A percentile compares a stretch with the other conserved stretches of the same genome.
phyloP scores from a whole-genome alignment of 2,888 invertebrate species.

The Rotaria macrura region DNA sequence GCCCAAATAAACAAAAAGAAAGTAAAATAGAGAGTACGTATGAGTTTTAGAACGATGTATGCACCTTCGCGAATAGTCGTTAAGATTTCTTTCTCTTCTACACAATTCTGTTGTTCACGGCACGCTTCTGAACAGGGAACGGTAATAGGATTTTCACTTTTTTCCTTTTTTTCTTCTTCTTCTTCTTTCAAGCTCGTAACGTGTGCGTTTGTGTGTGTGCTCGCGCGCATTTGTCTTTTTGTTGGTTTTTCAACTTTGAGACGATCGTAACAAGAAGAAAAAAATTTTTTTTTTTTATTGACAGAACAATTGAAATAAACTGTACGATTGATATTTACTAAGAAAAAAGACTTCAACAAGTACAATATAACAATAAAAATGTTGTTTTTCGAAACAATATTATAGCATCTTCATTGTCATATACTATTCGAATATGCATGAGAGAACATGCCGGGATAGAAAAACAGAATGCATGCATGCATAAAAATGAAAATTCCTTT shows the following conservation, averaged over 20 bases:
- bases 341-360: background rate
- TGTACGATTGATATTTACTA: background rate
- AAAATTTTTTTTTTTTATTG: background rate
- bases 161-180: background rate
- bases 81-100: background rate
- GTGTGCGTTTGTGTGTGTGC: background rate
- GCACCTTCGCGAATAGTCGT: background rate
- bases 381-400: background rate
- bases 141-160: slow-evolving; percentile 1
- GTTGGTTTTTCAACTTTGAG: background rate
- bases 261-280: background rate
- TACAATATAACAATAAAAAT: background rate
- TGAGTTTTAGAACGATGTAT: background rate
- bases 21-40: too few species aligned
- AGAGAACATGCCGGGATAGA: background rate
- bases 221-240: background rate
- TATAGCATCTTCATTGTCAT: background rate
- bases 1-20: too few species aligned
- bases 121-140: background rate
- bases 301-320: background rate
- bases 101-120: background rate
- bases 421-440: background rate
- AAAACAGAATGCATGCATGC: background rate
- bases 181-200: background rate
- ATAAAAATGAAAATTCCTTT: background rate